phyloP scores from a whole-genome alignment of 2,888 invertebrate species.

The Microplitis manilae region DNA sequence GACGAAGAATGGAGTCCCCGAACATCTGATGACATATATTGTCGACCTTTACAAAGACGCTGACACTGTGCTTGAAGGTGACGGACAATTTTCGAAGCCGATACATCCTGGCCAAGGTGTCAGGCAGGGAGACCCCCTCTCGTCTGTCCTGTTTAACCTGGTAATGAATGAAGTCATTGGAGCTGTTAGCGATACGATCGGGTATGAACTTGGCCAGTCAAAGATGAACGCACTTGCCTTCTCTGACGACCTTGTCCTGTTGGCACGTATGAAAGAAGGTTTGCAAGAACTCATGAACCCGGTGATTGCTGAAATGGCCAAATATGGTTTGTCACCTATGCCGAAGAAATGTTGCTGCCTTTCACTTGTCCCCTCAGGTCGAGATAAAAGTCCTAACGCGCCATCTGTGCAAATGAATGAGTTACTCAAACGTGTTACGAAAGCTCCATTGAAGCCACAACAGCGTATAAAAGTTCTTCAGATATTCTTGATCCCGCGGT shows the following conservation, averaged over 20 bases:
- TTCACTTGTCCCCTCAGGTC: not conserved
- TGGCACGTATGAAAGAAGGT: slow-evolving; percentile 31
- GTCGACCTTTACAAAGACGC: not conserved
- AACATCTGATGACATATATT: not conserved
- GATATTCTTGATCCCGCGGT: no score
- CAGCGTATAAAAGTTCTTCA: no score
- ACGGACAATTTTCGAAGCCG: not conserved
- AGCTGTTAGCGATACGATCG: not conserved
- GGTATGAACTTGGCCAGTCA: slow-evolving; percentile 11
- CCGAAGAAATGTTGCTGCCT: slow-evolving; percentile 52
- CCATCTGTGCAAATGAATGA: no score
- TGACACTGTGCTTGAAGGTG: slow-evolving; percentile 15
- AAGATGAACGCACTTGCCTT: slow-evolving; percentile 44
- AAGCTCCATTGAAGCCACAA: no score
- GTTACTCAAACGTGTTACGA: no score
- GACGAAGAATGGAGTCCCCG: not conserved
- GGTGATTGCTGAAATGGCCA: not conserved
- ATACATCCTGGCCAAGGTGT: slow-evolving; percentile 40
- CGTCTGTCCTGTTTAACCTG: slow-evolving; percentile 46
- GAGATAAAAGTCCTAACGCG: not conserved
- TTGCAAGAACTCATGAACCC: slow-evolving; percentile 28
- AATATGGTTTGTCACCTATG: slow-evolving; percentile 7
- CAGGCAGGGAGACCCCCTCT: slow-evolving; percentile 49
- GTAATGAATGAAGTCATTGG: slow-evolving; percentile 42
- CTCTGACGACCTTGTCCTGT: slow-evolving; percentile 49